phyloP scores from a whole-genome alignment of 1,140 invertebrate species.

The Sitobion miscanthi region DNA sequence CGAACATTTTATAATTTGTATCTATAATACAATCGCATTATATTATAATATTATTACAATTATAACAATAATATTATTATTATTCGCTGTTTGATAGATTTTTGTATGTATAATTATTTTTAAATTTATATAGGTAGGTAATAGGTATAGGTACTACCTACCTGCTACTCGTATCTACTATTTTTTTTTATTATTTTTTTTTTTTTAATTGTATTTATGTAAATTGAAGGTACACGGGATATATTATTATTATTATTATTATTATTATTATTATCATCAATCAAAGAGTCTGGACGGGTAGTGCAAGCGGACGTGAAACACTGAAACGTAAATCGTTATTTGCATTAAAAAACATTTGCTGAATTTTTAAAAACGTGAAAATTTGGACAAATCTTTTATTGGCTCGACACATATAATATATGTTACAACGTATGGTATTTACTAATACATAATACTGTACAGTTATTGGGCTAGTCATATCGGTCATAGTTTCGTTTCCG shows the following conservation, averaged over 20 bases:
- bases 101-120: slow-evolving; percentile 3
- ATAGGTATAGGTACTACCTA: no score
- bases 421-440: background rate
- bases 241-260: slow-evolving; percentile 18
- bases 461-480: background rate
- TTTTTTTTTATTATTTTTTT: background rate
- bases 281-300: no score
- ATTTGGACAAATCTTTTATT: slow-evolving; percentile 30
- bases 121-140: background rate
- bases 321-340: background rate
- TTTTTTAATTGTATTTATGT: slow-evolving; percentile 11
- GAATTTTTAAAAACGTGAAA: slow-evolving; percentile 26
- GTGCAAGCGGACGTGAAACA: background rate
- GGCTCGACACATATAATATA: background rate
- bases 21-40: background rate
- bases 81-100: background rate
- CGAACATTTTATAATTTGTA: background rate
- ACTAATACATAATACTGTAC: background rate
- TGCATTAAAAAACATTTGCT: background rate
- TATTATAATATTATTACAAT: background rate
- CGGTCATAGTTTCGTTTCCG: background rate
- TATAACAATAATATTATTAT: background rate
- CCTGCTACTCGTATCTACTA: background rate
- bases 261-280: slow-evolving; percentile 6
- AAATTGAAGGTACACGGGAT: slow-evolving; percentile 39